Conservation (phyloP, 2,888 invertebrate genomes). For the Sympetrum striolatum region DNA sequence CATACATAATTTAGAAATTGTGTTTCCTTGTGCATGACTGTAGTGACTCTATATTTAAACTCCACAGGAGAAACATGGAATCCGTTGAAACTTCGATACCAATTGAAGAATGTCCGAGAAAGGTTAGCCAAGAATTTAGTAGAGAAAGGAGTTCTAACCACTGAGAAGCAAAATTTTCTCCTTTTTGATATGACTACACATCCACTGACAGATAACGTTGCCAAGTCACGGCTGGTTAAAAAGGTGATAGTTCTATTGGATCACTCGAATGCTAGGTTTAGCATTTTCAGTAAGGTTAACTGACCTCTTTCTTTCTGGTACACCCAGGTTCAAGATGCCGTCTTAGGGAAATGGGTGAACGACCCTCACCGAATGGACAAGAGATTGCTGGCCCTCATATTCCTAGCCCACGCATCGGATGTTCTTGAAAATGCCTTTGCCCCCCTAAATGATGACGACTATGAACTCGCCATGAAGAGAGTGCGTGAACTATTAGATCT, state of each 20-base stretch:
- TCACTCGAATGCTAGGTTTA: too few species aligned
- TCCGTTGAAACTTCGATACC: conserved; percentile 96
- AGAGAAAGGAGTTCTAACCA: conserved; percentile 98
- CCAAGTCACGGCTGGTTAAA: conserved; percentile 96
- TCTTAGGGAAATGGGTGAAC: conserved; percentile 94
- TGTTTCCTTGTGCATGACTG: too few species aligned
- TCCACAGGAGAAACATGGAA: conserved; percentile 97
- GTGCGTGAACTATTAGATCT: conserved; percentile 94
- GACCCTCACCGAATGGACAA: conserved; percentile 98
- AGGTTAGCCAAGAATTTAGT: conserved; percentile 98
- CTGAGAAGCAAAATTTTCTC: conserved; percentile 99
- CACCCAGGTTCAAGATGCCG: conserved; percentile 92
- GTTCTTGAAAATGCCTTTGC: conserved; percentile 99
- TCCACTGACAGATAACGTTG: conserved; percentile 93
- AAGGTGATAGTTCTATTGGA: conserved; percentile 67
- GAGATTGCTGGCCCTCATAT: conserved; percentile 89
- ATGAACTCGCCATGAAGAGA: conserved; percentile 97
- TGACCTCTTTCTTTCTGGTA: neutral
- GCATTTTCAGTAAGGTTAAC: too few species aligned
- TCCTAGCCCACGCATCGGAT: conserved; percentile 97
- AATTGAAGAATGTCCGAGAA: conserved; percentile 98
- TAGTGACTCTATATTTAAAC: neutral
- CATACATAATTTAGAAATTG: too few species aligned
- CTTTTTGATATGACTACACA: conserved; percentile 99
- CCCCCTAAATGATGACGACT: conserved; percentile 95